phyloP scores from a whole-genome alignment of 2,113 vertebrate genomes.

The Cinclus mexicanus region DNA sequence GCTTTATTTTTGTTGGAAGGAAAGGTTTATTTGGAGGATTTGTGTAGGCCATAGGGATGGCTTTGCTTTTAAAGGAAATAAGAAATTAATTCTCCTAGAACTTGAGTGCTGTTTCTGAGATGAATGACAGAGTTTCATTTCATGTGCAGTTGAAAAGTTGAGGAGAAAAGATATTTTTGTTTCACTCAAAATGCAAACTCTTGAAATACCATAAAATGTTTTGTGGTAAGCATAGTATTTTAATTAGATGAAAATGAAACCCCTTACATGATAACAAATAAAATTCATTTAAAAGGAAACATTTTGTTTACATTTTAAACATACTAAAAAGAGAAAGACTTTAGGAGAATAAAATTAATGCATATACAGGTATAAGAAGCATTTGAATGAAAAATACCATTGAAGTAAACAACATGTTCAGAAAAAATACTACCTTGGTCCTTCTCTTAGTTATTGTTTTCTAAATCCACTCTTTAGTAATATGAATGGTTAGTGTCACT shows the following conservation, averaged over 20 bases:
- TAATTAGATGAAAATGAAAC: background rate
- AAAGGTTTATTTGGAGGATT: constrained; percentile 33
- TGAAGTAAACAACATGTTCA: background rate
- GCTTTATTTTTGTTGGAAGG: constrained; percentile 16
- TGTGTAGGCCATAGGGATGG: constrained; percentile 16
- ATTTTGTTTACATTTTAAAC: background rate
- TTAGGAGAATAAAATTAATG: background rate
- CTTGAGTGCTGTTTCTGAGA: background rate
- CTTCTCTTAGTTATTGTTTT: background rate
- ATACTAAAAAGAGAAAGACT: background rate
- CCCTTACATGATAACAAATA: background rate
- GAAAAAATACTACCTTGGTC: background rate
- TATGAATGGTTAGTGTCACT: background rate
- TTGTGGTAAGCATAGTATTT: background rate
- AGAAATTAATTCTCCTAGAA: background rate
- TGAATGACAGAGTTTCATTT: background rate
- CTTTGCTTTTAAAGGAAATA: constrained; percentile 29
- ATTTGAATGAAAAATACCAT: background rate
- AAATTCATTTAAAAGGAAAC: background rate
- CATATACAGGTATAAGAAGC: background rate
- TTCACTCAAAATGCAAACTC: background rate
- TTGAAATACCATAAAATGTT: background rate
- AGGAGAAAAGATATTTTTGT: background rate
- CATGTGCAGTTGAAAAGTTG: background rate
- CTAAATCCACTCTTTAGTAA: background rate